phyloP scores from a whole-genome alignment of 2,888 invertebrate species.

The Dolomedes plantarius region DNA sequence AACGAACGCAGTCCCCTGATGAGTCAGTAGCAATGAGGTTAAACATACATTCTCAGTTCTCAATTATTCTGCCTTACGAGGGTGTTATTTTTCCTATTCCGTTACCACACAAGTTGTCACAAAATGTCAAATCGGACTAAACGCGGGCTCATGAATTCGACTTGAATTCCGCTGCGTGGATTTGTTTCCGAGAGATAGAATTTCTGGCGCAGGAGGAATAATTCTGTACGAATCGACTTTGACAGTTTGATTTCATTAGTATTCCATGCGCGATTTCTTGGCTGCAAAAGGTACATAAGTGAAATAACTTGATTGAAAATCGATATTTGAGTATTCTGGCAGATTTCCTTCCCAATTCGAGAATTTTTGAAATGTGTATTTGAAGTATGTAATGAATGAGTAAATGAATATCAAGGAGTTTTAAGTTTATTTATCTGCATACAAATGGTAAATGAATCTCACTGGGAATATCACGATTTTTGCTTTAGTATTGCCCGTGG shows the following conservation, averaged over 20 bases:
- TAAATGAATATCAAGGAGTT: no score
- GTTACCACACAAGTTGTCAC: background rate
- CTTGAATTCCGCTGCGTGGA: background rate
- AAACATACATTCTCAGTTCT: background rate
- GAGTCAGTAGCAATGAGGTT: no score
- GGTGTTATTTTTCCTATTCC: background rate
- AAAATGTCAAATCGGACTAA: background rate
- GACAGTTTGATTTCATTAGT: constrained; percentile 5
- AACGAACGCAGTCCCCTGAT: no score
- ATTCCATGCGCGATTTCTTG: background rate
- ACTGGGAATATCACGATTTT: no score
- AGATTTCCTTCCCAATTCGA: no score
- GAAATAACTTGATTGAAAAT: background rate
- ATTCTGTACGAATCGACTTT: background rate
- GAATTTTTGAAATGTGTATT: no score
- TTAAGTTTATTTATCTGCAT: no score
- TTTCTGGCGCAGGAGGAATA: background rate
- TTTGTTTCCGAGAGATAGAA: background rate
- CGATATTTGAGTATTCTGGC: background rate
- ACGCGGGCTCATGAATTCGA: background rate
- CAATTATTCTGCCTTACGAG: background rate
- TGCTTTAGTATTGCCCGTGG: no score
- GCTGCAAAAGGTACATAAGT: background rate
- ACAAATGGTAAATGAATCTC: no score
- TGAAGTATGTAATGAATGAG: no score